Base-by-base conservation (phyloP, 2,113 vertebrate species). In the Sarotherodon lohbergeri region DNA sequence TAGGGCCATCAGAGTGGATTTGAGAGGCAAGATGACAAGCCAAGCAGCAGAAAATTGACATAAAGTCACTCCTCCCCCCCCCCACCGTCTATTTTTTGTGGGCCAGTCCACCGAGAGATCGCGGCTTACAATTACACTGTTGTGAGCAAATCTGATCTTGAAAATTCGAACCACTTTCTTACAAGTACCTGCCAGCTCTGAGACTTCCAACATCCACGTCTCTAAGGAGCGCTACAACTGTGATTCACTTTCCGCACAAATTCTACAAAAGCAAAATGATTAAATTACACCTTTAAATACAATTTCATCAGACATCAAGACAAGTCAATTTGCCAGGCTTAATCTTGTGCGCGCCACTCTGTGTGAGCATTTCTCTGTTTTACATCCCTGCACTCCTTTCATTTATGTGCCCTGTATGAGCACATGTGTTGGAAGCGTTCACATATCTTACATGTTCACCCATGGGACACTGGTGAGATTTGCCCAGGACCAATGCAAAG, bases 241-340 rank as follows among this genome's bases (percentile, higher is more conserved):
- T 54, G 84, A 90, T 82, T 92, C 61, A 61, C 83, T 91, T 90
- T 90, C 79, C 5, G 3, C 56, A 84, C 16, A 66, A 34, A 90
- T 90, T 88, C 54, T 32, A 41, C 63, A 83, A 80, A 86, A 36
- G 86, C 50, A 79, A 55, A 87, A 86, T 17, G 17, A 93, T 95
- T 91, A 90, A 93, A 95, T 95, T 94, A 94, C 90, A 92, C 86
- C 89, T 92, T 85, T 87, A 86, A 95, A 95, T 92, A 84, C 71
- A 89, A 93, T 94, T 87, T 90, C 82, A 88, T 89, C 88, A 78
- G 71, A 78, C 86, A 88, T 88, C 90, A 90, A 90, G 92, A 94
- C 91, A 85, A 87, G 90, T 82, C 82, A 87, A 89, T 94, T 93
- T 91, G 36, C 86, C 48, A 41, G 52, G 88, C 85, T 48, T 86